Evolutionary conservation across 2,797 vertebrate genomes (phyloP), one percentile per base, ranked within the genome.

Genomic region (Knipowitschia caucasica): DNA sequence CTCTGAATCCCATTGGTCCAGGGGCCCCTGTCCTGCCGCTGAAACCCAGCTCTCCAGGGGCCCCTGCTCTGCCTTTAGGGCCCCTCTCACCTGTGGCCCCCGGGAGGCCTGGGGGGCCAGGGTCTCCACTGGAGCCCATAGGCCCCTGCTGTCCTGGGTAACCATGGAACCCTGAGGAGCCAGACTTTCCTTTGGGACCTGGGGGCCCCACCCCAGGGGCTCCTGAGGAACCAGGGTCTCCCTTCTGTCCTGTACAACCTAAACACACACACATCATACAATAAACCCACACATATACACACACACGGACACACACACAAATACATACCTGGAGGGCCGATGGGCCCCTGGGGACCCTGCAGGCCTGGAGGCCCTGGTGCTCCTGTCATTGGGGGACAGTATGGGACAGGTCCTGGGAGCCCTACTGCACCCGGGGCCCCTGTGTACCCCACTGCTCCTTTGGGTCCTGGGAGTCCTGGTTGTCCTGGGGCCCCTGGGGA

Each of bases 361-460:
- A 2, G 20, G 3, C 87, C 83, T 17, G 12, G 5, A 10, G 12
- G 21, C 6, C 39, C 39, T 5, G 0, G 31, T 18, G 26, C 2
- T 42, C 70, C 86, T 49, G 43, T 29, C 57, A 83, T 76, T 53
- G 24, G 1, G 3, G 55, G 26, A 53, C 83, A 86, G 0, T 39
- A 29, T 2, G 65, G 4, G 4, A 9, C n/a, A 2, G 59, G 53
- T 4, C 85, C 85, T 0, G 1, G 34, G 6, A 43, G 34, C 1
- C 88, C 89, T 2, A 11, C 1, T 26, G 12, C 0, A 15, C 90
- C 90, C 1, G 14, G 34, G 2, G 53, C 24, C 29, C 89, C 90
- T 38, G 44, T 33, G 3, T 72, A 50, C 45, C 90, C 90, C 59
- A 45, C 75, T 20, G 61, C 69, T 42, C 90, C 90, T 35, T 64